A percentile compares a stretch with the other conserved stretches of the same genome.
phyloP scores from a whole-genome alignment of 2,888 invertebrate species.

The Adela reaumurella region DNA sequence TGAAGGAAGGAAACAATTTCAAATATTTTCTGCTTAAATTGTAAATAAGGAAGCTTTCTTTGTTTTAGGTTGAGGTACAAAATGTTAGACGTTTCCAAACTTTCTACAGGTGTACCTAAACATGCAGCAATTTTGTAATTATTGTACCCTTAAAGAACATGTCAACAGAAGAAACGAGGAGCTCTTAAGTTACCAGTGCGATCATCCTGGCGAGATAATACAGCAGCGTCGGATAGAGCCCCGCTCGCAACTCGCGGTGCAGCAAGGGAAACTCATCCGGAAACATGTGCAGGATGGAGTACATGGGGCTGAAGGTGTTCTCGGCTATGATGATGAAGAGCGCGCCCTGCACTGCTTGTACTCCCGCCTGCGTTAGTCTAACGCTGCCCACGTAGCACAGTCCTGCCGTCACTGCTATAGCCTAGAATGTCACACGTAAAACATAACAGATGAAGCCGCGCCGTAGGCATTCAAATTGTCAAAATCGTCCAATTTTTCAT shows the following conservation, averaged over 20 bases:
- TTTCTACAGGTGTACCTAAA: too few species aligned
- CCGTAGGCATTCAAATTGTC: too few species aligned
- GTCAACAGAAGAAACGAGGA: too few species aligned
- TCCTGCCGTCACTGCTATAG: conserved; percentile 74
- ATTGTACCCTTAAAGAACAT: too few species aligned
- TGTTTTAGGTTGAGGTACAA: too few species aligned
- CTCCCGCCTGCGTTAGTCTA: conserved; percentile 70
- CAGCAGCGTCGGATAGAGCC: conserved; percentile 73
- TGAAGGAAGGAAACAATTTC: too few species aligned
- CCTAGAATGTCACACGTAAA: conserved; percentile 30
- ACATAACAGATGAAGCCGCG: too few species aligned
- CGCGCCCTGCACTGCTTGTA: conserved; percentile 85
- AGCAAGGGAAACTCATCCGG: conserved; percentile 78
- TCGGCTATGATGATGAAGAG: conserved; percentile 86
- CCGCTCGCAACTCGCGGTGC: conserved; percentile 76
- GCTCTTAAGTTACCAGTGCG: conserved; percentile 65
- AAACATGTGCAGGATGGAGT: conserved; percentile 80
- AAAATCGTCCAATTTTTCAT: not conserved
- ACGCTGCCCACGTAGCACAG: conserved; percentile 78
- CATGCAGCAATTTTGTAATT: too few species aligned
- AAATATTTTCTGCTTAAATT: too few species aligned
- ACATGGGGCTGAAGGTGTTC: conserved; percentile 89
- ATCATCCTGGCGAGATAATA: conserved; percentile 80
- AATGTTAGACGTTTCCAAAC: too few species aligned
- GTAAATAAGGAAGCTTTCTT: too few species aligned